These are phyloP conservation scores for Andrena chrysosceles DNA, from an alignment of 2,888 invertebrate species.

Conservation along the genomic window DNA sequence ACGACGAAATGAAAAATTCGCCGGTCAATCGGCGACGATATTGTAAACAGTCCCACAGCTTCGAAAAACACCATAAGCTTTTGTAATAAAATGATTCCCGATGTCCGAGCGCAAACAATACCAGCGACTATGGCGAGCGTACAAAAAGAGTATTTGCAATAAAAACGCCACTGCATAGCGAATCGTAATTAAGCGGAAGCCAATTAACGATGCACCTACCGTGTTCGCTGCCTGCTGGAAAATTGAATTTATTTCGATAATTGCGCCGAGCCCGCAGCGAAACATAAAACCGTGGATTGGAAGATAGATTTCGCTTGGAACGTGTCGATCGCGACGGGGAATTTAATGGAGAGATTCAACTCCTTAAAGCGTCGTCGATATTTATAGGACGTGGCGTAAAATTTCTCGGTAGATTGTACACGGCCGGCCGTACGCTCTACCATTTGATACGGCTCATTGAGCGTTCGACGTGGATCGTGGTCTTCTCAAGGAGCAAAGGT, in stretches of 20 bases:
- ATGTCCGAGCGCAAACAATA: conserved; percentile 10
- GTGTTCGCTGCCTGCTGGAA: conserved; percentile 18
- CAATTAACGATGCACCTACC: conserved; percentile 76
- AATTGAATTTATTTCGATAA: neutral
- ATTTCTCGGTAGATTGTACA: conserved; percentile 31
- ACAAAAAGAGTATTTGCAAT: conserved; percentile 36
- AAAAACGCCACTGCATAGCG: conserved; percentile 65
- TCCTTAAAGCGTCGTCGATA: conserved; percentile 4
- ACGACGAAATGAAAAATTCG: neutral
- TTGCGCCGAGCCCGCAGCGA: neutral
- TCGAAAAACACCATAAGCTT: neutral
- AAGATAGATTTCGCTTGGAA: neutral
- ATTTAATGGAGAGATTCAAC: neutral
- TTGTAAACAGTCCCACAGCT: neutral
- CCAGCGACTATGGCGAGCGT: conserved; percentile 43
- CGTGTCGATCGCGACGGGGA: neutral
- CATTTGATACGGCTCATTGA: conserved; percentile 46
- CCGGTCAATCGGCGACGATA: neutral
- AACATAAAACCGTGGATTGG: neutral
- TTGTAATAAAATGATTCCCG: neutral
- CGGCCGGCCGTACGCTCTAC: conserved; percentile 14
- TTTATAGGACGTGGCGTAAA: conserved; percentile 35
- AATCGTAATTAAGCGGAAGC: conserved; percentile 76
- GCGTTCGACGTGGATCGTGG: conserved; percentile 15
- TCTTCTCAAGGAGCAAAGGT: neutral